Evolutionary conservation across 2,888 invertebrate genomes (phyloP), one percentile per base, ranked within the genome.

Genomic region (Eupithecia exiguata): DNA sequence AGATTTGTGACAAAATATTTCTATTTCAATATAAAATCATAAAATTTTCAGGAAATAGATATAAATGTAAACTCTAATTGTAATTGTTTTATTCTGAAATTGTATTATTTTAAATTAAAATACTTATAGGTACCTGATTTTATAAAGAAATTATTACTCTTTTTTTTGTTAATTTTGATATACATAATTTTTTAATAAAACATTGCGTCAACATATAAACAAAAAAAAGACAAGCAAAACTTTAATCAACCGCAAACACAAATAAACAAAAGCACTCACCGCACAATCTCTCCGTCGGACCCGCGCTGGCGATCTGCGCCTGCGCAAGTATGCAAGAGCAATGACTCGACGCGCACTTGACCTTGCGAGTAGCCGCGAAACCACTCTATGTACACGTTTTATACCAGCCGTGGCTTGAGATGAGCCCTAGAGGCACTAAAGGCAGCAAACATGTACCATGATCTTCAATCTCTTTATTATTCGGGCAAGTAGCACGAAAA

Each of bases 301-400:
- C 67, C 72, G 73, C 77, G 73, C 74, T 49, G 71, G 68, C 74
- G 77, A 71, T 78, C 78, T 82, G 84, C 85, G 86, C 84, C 74
- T 75, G 82, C 86, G 88, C 88, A 85, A 80, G 84, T 86, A 87
- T 87, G 86, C 88, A 80, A 84, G 93, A 92, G 93, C 94, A 94
- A 93, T 94, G 93, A 94, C 94, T 94, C 84, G 86, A 88, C 86
- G 90, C 90, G 91, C 90, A 89, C 93, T 92, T 93, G 93, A 93
- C 93, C 93, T 93, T 93, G 93, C 87, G 86, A 91, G 92, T 93
- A 91, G 88, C 91, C 90, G 92, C 93, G 90, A 93, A 92, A 89
- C 88, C 85, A 81, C 86, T 84, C 84, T 85, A 83, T 87, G 86
- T 91, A 91, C 93, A 89, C 88, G 91, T 92, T 94, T 92, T 94